Percentiles rank a stretch among this genome's conserved stretches.
Conservation (phyloP, 2,797 vertebrate genomes). For the Eupleurogrammus muticus region DNA sequence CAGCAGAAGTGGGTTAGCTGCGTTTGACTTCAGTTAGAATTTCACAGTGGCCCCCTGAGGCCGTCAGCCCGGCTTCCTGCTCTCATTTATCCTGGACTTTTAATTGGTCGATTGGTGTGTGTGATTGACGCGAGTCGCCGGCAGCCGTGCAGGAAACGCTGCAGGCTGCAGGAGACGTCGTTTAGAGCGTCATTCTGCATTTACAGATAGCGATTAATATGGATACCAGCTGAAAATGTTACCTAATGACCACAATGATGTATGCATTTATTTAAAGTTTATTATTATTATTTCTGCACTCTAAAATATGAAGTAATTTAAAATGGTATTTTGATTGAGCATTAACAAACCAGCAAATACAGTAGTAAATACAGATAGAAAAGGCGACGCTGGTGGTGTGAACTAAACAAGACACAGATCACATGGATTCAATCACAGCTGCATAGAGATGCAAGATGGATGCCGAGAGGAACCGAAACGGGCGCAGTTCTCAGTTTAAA, state of each 20-base stretch:
- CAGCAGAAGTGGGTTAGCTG: conserved; percentile 59
- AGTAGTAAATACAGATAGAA: too few relatives aligned
- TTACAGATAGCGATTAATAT: too few relatives aligned
- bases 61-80: conserved; percentile 54
- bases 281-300: background rate
- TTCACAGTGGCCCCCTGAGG: conserved; percentile 54
- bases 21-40: conserved; percentile 62
- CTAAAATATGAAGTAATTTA: background rate
- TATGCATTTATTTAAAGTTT: background rate
- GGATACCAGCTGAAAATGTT: too few relatives aligned
- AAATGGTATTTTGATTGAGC: too few relatives aligned
- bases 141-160: conserved; percentile 32
- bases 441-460: too few relatives aligned
- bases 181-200: background rate
- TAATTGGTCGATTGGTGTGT: conserved; percentile 52
- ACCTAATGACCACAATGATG: too few relatives aligned
- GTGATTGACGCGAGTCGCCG: conserved; percentile 36
- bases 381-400: too few relatives aligned
- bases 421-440: too few relatives aligned
- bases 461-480: too few relatives aligned
- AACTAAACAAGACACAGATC: too few relatives aligned
- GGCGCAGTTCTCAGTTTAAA: too few relatives aligned
- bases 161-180: conserved; percentile 1
- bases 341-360: too few relatives aligned
- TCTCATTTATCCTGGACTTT: conserved; percentile 56